phyloP scores from a whole-genome alignment of 2,797 vertebrate species.

The Falco peregrinus region DNA sequence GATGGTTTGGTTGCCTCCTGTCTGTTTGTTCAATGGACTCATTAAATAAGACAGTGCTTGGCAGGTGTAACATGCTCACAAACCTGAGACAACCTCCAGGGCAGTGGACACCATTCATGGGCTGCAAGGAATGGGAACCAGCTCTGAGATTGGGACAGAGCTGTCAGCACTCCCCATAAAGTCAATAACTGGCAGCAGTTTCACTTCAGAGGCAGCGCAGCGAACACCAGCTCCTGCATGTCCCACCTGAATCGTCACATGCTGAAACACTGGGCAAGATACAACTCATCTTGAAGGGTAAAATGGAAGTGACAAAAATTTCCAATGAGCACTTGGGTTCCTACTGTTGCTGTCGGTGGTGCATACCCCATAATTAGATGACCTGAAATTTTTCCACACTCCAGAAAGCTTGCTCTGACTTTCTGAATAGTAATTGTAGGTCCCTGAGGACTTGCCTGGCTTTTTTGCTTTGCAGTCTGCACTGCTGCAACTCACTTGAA shows the following conservation, averaged over 20 bases:
- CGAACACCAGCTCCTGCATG: not conserved
- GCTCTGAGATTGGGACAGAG: not conserved
- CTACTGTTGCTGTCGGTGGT: accelerated
- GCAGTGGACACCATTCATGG: not conserved
- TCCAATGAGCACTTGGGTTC: not conserved
- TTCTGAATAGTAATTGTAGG: not conserved
- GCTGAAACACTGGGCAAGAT: not conserved
- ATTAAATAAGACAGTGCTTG: not conserved
- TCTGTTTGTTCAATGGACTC: not conserved
- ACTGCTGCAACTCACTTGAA: not conserved
- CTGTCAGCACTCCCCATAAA: not conserved
- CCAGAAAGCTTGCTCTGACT: not conserved
- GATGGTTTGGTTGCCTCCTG: not conserved
- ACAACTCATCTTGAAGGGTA: not conserved
- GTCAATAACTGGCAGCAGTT: not conserved
- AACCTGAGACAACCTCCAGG: accelerated
- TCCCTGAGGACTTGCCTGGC: not conserved
- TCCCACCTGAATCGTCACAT: not conserved
- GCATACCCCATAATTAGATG: not conserved
- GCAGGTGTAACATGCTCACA: not conserved
- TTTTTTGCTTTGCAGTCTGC: not conserved
- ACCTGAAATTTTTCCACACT: not conserved
- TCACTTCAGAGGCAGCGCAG: not conserved
- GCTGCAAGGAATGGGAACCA: not conserved
- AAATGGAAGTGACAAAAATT: not conserved